Evolutionary conservation across 2,113 vertebrate species (phyloP), one percentile per base, ranked within the genome.

Genomic region (Trogon surrucura): DNA sequence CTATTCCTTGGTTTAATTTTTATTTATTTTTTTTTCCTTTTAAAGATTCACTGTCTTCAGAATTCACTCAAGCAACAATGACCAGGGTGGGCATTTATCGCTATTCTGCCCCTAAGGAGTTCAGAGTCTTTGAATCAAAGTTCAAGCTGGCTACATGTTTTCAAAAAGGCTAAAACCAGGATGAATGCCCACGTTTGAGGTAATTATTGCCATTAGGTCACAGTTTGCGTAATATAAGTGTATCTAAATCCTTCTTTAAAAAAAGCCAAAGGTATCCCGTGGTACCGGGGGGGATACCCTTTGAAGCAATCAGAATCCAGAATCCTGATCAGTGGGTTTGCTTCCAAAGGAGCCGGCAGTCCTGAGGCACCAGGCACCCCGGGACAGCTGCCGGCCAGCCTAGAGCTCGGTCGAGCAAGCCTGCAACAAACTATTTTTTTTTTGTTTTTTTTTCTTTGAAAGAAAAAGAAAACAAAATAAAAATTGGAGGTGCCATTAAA

Each of bases 171-270:
- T 97, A 98, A 97, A 97, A 96, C 95, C 97, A 98, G 97, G 97
- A 98, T 95, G 95, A 98, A 98, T 98, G 98, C 98, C 98, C 98
- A 98, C 97, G 80, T 97, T 97, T 98, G 98, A 98, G 98, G 98
- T 98, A 98, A 98, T 98, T 98, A 98, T 98, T 98, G 98, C 98
- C 97, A 97, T 95, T 96, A 98, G 98, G 97, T 98, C 98, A 98
- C 98, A 98, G 98, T 98, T 98, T 98, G 95, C 2, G 80, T 98
- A 98, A 97, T 96, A 77, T 84, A 97, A 95, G 97, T 85, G 80
- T 96, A 97, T 97, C 96, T 97, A 97, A 97, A 98, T 97, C 96
- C 97, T 97, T 98, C 97, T 87, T 96, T 89, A 72, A 95, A 96
- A 96, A 96, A 85, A 48, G 21, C 0, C 4, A 1, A 93, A 89